Base-by-base conservation (phyloP, 2,113 vertebrate species). In the Pygoscelis adeliae region DNA sequence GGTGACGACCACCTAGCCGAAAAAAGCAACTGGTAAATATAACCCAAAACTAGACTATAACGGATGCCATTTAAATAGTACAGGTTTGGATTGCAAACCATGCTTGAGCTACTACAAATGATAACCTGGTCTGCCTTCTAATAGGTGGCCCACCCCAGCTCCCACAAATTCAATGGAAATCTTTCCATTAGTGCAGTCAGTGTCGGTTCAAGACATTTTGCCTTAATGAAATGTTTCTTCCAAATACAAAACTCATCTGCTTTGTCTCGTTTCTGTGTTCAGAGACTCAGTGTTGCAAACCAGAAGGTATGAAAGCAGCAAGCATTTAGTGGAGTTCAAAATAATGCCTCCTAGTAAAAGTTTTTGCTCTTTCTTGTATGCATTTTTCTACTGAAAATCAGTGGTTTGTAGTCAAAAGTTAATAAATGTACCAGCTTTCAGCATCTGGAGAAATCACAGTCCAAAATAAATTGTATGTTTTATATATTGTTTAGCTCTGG, bases 381-480 rank as follows among this genome's bases (percentile, higher is more conserved):
- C 36, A 56, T 95, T 79, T 96, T 97, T 93, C 63, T 92, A 66
- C 22, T 94, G 73, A 89, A 91, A 90, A 42, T 94, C 49, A 70
- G 56, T 69, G 62, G 42, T 32, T 86, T 74, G 69, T 84, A 93
- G 67, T 94, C 55, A 90, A 91, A 93, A 40, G 69, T 91, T 96
- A 95, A 90, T 94, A 95, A 95, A 90, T 52, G 40, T 61, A 97
- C 90, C 98, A 98, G 89, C 96, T 97, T 98, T 97, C 92, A 96
- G 95, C 97, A 98, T 97, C 98, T 98, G 97, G 97, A 97, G 92
- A 91, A 95, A 95, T 91, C 63, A 55, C 5, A 77, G 90, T 97
- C 95, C 97, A 97, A 98, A 98, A 96, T 62, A 97, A 98, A 98
- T 98, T 55, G 32, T 95, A 85, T 52, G 87, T 83, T 97, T 93